Percentiles rank a stretch among this genome's conserved stretches.
Evolutionary conservation across 1,140 invertebrate species (phyloP).

Genomic region (Ooceraea biroi): DNA sequence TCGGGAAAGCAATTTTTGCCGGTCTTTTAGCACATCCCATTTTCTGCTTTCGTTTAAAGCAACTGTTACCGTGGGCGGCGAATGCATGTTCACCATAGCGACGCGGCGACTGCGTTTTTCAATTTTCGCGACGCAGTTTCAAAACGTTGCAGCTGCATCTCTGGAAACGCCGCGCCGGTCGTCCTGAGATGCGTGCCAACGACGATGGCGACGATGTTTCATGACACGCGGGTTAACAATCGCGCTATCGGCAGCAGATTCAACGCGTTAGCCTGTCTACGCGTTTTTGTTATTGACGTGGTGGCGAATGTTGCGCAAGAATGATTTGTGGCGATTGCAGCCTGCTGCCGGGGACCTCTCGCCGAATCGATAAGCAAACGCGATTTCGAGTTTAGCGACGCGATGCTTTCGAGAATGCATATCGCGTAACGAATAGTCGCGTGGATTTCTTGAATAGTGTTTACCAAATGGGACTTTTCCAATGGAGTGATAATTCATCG

Average conservation of each 20-base stretch:
- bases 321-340: constrained; percentile 55
- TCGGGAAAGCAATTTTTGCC: constrained; percentile 35
- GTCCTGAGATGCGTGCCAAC: constrained; percentile 37
- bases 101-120: background rate
- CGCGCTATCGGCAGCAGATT: constrained; percentile 72
- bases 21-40: background rate
- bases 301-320: constrained; percentile 53
- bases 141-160: constrained; percentile 41
- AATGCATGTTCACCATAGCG: background rate
- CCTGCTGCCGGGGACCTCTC: background rate
- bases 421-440: constrained; percentile 36
- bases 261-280: constrained; percentile 65
- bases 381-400: constrained; percentile 36
- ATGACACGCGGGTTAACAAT: constrained; percentile 70
- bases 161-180: constrained; percentile 31
- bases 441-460: constrained; percentile 35
- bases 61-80: background rate
- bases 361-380: constrained; percentile 54
- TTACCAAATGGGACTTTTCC: constrained; percentile 29
- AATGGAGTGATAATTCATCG: constrained; percentile 64
- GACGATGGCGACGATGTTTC: constrained; percentile 43
- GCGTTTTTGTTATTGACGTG: constrained; percentile 69
- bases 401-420: constrained; percentile 45
- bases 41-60: constrained; percentile 28
- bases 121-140: constrained; percentile 36